Percentiles rank a stretch among this genome's conserved stretches.
phyloP scores from a whole-genome alignment of 2,113 vertebrate genomes.

The Dendrocopos noguchii region DNA sequence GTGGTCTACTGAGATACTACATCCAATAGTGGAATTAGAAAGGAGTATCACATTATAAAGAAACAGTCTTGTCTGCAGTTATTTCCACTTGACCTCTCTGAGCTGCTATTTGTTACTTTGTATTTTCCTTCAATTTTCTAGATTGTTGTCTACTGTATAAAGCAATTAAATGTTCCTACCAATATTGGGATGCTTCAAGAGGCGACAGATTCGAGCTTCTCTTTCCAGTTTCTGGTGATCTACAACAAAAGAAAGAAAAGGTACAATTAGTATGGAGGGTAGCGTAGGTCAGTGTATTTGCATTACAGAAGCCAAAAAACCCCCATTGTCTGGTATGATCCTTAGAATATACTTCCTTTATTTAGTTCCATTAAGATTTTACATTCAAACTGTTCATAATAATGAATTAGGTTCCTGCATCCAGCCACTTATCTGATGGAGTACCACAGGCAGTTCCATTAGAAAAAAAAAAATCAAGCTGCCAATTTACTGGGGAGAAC shows the following conservation, averaged over 20 bases:
- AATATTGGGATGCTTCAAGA: constrained; percentile 92
- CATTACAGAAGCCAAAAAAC: not conserved
- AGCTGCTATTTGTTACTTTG: not conserved
- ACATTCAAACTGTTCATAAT: not conserved
- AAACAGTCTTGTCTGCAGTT: not conserved
- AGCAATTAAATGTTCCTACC: constrained; percentile 75
- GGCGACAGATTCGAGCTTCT: constrained; percentile 93
- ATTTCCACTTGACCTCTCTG: not conserved
- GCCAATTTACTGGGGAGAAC: not conserved
- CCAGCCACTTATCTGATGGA: not conserved
- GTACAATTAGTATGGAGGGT: not conserved
- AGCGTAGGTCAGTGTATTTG: not conserved
- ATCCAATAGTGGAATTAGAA: fast-evolving
- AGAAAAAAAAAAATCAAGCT: not conserved
- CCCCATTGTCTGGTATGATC: not conserved
- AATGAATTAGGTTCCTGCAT: not conserved
- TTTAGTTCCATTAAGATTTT: not conserved
- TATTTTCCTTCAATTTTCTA: not conserved
- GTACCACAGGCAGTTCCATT: not conserved
- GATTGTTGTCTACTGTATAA: not conserved
- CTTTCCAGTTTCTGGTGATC: constrained; percentile 96
- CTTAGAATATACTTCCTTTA: not conserved
- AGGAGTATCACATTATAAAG: not conserved
- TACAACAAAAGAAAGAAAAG: constrained; percentile 58
- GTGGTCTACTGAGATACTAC: not conserved